A percentile compares a stretch with the other conserved stretches of the same genome.
phyloP scores from a whole-genome alignment of 1,140 invertebrate genomes.

The Gerris buenoi region DNA sequence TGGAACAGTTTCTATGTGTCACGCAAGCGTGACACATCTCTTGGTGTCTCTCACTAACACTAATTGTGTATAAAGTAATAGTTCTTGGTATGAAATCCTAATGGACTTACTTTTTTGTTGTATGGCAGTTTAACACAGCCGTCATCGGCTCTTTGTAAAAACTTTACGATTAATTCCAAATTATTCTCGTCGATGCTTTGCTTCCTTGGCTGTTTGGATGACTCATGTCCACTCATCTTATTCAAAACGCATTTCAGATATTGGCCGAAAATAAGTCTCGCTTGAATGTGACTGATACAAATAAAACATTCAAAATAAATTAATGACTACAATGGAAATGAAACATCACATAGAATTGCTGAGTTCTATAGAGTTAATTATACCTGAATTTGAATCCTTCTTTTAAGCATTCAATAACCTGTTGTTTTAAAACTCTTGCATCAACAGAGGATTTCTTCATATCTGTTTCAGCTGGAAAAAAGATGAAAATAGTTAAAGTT shows the following conservation, averaged over 20 bases:
- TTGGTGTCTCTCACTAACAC: too few species aligned
- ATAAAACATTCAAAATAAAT: background rate
- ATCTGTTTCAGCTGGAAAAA: background rate
- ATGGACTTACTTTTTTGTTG: slow-evolving; percentile 42
- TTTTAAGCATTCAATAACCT: slow-evolving; percentile 33
- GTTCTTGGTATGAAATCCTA: too few species aligned
- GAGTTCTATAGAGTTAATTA: background rate
- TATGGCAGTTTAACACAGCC: slow-evolving; percentile 63
- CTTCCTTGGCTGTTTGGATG: slow-evolving; percentile 45
- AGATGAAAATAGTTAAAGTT: background rate
- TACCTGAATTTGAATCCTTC: slow-evolving; percentile 40
- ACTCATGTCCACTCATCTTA: slow-evolving; percentile 33
- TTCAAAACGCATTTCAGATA: slow-evolving; percentile 63
- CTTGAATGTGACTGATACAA: slow-evolving; percentile 40
- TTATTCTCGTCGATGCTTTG: slow-evolving; percentile 39
- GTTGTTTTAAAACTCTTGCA: slow-evolving; percentile 13
- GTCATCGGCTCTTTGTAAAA: slow-evolving; percentile 62
- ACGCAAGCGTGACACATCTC: too few species aligned
- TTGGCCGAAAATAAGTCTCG: slow-evolving; percentile 64
- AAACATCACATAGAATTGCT: background rate
- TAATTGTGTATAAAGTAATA: too few species aligned
- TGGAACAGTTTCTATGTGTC: too few species aligned
- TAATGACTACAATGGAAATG: background rate
- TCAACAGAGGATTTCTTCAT: slow-evolving; percentile 3
- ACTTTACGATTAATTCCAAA: slow-evolving; percentile 61